Base-by-base conservation (phyloP, 2,113 vertebrate genomes). In the Corythornis vintsioides region DNA sequence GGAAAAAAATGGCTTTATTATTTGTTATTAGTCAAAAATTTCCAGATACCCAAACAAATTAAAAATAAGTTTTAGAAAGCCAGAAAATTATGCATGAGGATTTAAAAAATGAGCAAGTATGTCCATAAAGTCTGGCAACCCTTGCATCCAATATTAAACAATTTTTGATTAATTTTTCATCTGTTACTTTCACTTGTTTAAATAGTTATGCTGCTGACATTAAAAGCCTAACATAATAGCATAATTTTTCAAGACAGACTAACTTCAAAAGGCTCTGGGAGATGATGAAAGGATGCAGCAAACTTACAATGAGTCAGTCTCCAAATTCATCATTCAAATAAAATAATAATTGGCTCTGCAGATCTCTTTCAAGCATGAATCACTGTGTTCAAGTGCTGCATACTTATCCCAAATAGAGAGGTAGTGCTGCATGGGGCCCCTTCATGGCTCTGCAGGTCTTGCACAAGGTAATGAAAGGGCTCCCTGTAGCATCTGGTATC, bases 401-500 rank as follows among this genome's bases (percentile, higher is more conserved):
- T n/a, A 22, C 88, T 90, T 88, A 75, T 79, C n/a, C 45, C 61
- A 81, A 70, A 77, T 50, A 75, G 61, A 81, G 86, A 90, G 55
- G 70, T 65, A 65, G 8, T 69, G 73, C 73, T 86, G 50, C 56
- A 65, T 75, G 88, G 76, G 94, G 93, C 90, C 96, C 92, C 83
- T 95, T 77, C 21, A 9, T 5, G 12, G 70, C 83, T 90, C 50
- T 82, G 66, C 83, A 93, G 92, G 90, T 96, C 84, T 77, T 84
- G 59, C 31, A 57, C 57, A 92, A 94, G 95, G 93, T 92, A 94
- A 95, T 95, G 95, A 96, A 96, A 92, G 76, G 60, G n/a, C 70
- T 95, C 57, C 47, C 81, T 90, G 86, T 86, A 95, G 95, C 95
- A 96, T 96, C 95, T 96, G 93, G 95, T 94, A 93, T 96, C 88